phyloP scores from a whole-genome alignment of 2,113 vertebrate genomes.

The Ammospiza caudacuta region DNA sequence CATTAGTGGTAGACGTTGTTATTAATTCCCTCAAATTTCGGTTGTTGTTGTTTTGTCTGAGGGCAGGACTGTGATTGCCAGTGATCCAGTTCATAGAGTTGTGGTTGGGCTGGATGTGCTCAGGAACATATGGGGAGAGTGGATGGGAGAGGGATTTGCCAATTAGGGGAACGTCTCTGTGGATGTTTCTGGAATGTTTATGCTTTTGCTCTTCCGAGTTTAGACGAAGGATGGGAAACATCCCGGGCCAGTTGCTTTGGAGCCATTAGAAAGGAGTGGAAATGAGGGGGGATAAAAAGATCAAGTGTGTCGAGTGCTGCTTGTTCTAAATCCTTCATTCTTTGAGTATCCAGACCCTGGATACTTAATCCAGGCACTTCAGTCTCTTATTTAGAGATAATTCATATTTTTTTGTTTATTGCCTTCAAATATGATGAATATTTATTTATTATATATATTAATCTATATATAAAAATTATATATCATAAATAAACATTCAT shows the following conservation, averaged over 20 bases:
- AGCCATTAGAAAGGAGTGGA: not conserved
- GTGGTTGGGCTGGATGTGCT: not conserved
- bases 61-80: not conserved
- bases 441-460: too few species aligned
- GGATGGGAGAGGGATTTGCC: not conserved
- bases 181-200: not conserved
- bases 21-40: not conserved
- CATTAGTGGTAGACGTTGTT: not conserved
- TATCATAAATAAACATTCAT: too few species aligned
- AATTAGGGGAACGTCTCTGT: not conserved
- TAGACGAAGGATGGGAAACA: not conserved
- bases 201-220: not conserved
- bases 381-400: too few species aligned
- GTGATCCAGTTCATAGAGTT: accelerated
- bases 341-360: not conserved
- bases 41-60: not conserved
- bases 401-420: too few species aligned
- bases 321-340: not conserved
- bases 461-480: too few species aligned
- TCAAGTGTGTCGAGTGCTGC: not conserved
- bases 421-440: too few species aligned
- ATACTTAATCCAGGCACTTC: not conserved
- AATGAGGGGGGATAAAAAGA: not conserved
- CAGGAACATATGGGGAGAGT: not conserved
- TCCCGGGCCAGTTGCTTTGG: not conserved